These are phyloP conservation scores for Ascaphus truei DNA, from an alignment of 2,113 vertebrate species.

Conservation along the genomic window DNA sequence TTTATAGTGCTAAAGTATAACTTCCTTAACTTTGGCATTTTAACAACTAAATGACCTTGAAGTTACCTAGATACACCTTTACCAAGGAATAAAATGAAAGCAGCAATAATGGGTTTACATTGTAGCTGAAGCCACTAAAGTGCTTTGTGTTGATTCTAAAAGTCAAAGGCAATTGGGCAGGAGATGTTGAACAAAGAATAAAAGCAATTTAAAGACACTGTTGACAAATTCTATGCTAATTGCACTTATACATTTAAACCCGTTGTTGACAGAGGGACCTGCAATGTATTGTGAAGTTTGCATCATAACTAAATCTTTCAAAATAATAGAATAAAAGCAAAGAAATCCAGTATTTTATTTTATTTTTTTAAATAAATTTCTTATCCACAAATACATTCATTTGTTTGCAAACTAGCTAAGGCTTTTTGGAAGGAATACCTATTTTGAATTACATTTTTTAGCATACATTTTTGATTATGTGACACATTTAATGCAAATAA, in stretches of 20 bases:
- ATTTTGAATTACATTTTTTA: too few species aligned
- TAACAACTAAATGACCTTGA: constrained; percentile 73
- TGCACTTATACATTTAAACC: constrained; percentile 18
- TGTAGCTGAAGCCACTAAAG: constrained; percentile 42
- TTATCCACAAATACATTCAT: too few species aligned
- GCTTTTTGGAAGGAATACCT: too few species aligned
- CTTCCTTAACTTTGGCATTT: constrained; percentile 76
- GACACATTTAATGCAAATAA: too few species aligned
- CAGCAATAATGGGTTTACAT: constrained; percentile 35
- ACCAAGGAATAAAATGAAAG: constrained; percentile 59
- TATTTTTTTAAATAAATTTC: too few species aligned
- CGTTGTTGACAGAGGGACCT: background rate
- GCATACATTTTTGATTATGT: too few species aligned
- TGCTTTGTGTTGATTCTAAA: constrained; percentile 27
- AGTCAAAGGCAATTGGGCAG: constrained; percentile 8
- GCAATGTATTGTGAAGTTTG: too few species aligned
- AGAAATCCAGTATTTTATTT: too few species aligned
- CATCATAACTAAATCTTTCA: too few species aligned
- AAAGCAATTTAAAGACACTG: constrained; percentile 11
- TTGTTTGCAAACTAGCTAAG: too few species aligned
- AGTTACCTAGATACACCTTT: constrained; percentile 77
- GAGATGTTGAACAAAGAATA: constrained; percentile 14
- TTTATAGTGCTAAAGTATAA: constrained; percentile 64
- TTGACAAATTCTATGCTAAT: constrained; percentile 10
- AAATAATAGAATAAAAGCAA: too few species aligned